A percentile compares a stretch with the other conserved stretches of the same genome.
phyloP scores from a whole-genome alignment of 2,113 vertebrate species.

The Mesoclemmys tuberculata region DNA sequence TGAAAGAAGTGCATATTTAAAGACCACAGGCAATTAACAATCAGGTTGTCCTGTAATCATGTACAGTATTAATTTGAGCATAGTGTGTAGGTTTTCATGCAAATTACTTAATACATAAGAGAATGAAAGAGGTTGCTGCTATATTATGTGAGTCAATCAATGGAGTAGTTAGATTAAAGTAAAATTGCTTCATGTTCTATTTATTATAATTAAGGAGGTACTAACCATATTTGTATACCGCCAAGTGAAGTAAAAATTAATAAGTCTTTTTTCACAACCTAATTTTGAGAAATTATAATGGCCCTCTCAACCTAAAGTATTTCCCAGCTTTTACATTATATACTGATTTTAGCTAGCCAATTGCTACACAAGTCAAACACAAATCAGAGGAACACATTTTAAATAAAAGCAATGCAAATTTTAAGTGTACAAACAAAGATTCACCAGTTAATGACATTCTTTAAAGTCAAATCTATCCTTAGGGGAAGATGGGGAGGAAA shows the following conservation, averaged over 20 bases:
- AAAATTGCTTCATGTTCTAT: not conserved
- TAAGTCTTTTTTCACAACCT: not conserved
- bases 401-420: not conserved
- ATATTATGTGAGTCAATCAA: not conserved
- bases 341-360: not conserved
- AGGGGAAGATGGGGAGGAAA: not conserved
- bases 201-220: not conserved
- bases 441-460: not conserved
- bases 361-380: not conserved
- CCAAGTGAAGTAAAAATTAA: not conserved
- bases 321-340: fast-evolving
- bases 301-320: not conserved
- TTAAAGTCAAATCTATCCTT: not conserved
- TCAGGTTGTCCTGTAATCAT: constrained; percentile 82
- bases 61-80: constrained; percentile 72
- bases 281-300: not conserved
- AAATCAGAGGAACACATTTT: not conserved
- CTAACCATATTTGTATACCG: not conserved
- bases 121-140: constrained; percentile 31
- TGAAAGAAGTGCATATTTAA: constrained; percentile 84
- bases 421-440: not conserved
- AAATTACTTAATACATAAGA: constrained; percentile 76
- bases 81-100: constrained; percentile 70
- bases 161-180: not conserved
- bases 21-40: constrained; percentile 84